Base-by-base conservation (phyloP, 2,888 invertebrate genomes). In the Dolichopus griseipennis region DNA sequence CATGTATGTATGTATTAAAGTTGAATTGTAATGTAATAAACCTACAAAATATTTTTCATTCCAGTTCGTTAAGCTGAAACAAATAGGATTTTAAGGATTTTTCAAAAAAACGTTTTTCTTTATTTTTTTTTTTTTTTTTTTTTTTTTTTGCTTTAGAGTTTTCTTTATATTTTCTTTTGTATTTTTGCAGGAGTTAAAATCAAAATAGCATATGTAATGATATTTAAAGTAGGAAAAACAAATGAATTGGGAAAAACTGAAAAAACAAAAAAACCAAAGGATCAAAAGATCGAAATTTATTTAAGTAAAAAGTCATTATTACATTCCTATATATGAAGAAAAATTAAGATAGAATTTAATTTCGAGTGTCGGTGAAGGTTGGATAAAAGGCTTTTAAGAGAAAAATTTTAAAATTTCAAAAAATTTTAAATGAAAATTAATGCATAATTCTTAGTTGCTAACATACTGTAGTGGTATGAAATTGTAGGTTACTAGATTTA, bases 21-120 rank as follows among this genome's bases (percentile, higher is more conserved):
- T 41, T 52, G 18, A 18, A 52, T 52, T 52, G 18, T 52, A 52
- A 18, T 52, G 52, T 52, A 52, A 52, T 52, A 52, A 52, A 52
- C 18, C 18, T 52, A 52, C 52, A 52, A 18, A 52, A 52, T 18
- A 18, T 10, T 52, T 52, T 52, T 52, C 18, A 1, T 52, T 52
- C 52, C 52, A 52, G 52, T 52, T 52, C 52, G 52, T 52, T 52
- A 52, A 52, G 52, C 52, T 52, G 52, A 52, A 52, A 52, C 52
- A 52, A 52, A 52, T 52, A 52, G 52, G 52, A 52, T 52, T 52
- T 52, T 52, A 52, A 52, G 52, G 52, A 52, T 52, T 52, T 52
- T 52, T 15, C 15, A 18, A 6, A 52, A n/a, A 52, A 52, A 18
- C 8, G 9, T 41, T 41, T 41, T 5, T 41, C 5, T 41, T 41